Conservation (phyloP, 1,140 invertebrate genomes). For the Cardiocondyla obscurior region DNA sequence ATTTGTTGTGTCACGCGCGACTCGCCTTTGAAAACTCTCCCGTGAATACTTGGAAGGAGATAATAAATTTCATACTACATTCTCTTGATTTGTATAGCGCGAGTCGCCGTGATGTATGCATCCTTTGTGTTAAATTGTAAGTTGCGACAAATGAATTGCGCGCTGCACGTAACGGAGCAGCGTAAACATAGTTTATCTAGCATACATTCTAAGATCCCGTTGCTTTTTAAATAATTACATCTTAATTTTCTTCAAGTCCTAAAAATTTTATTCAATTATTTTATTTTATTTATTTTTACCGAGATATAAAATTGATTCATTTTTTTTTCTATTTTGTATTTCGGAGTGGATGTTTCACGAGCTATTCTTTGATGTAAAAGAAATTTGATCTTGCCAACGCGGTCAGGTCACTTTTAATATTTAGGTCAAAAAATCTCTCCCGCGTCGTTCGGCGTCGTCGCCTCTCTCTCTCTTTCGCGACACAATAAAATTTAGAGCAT, state of each 20-base stretch:
- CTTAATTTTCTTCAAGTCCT: neutral
- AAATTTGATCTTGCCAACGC: conserved; percentile 46
- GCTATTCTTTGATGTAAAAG: conserved; percentile 21
- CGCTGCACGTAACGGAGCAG: neutral
- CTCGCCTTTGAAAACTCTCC: neutral
- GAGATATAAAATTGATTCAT: conserved; percentile 35
- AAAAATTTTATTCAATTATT: neutral
- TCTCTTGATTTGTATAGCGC: neutral
- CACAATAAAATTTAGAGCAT: conserved; percentile 72
- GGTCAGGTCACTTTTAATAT: conserved; percentile 68
- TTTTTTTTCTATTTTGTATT: too few relatives aligned
- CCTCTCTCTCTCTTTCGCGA: conserved; percentile 64
- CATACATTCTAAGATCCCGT: neutral
- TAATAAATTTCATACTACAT: conserved; percentile 28
- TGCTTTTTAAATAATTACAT: neutral
- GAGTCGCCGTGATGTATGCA: conserved; percentile 16
- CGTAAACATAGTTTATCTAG: neutral
- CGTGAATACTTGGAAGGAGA: conserved; percentile 9
- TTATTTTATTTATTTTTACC: conserved; percentile 1
- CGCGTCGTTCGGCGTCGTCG: conserved; percentile 70
- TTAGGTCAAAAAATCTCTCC: conserved; percentile 81
- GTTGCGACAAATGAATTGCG: conserved; percentile 1
- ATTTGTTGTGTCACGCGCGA: neutral
- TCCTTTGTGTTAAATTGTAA: conserved; percentile 37
- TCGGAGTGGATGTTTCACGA: conserved; percentile 44